Evolutionary conservation across 2,113 vertebrate species (phyloP), one percentile per base, ranked within the genome.

Genomic region (Salvelinus fontinalis): DNA sequence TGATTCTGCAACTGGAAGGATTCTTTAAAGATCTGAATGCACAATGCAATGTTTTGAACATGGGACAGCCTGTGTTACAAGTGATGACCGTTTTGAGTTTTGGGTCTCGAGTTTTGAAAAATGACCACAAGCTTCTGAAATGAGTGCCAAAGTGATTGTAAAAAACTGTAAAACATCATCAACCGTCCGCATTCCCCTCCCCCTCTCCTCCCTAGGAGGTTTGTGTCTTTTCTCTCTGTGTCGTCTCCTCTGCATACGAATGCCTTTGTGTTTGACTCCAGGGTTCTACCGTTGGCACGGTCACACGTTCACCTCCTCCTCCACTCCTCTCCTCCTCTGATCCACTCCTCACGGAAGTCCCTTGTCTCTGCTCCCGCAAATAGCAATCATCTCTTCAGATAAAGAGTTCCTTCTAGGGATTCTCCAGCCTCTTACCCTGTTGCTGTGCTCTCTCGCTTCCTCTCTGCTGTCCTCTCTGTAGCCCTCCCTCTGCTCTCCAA

Each of bases 401-500:
- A 66, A 72, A 67, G 72, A 79, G n/a, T 16, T 62, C 24, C 59
- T 62, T 24, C 7, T 62, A 22, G n/a, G 2, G 20, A 62, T 62
- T 62, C 18, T 62, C 2, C 18, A 8, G n/a, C 59, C 59, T 62
- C 59, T 54, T 11, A 62, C 59, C 18, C 51, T 54, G 51, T 4
- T 54, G 26, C 29, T 5, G 29, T 18, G 66, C 3, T 31, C 26
- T 27, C 18, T 18, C 2, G 26, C 14, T 66, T 27, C 1, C 64
- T 29, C 29, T 39, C 48, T 22, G 27, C 51, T 62, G 78, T 81
- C 84, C 60, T 66, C 34, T 64, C n/a, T 14, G 57, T 73, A 73
- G 66, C 1, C 5, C 75, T 81, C 78, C 79, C 77, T 80, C 31
- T 75, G 82, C 69, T 65, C 82, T 81, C 64, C 78, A 79, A 60